These are phyloP conservation scores for Pecten maximus DNA, from an alignment of 2,888 invertebrate genomes.

Conservation along the genomic window DNA sequence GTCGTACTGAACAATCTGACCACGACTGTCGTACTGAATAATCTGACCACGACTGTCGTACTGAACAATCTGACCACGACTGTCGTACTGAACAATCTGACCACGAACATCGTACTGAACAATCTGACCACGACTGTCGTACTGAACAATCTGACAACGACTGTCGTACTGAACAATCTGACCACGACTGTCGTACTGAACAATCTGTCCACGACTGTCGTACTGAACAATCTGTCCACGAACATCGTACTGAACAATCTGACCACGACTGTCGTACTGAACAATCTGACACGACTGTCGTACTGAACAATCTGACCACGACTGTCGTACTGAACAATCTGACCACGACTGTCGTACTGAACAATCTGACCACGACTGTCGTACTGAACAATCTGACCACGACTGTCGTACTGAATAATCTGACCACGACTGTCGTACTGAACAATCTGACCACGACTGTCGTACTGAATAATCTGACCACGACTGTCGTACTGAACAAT, in stretches of 20 bases:
- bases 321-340: background rate
- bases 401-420: background rate
- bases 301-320: background rate
- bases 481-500: background rate
- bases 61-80: background rate
- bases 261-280: too few relatives aligned
- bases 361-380: background rate
- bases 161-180: background rate
- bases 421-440: background rate
- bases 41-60: too few relatives aligned
- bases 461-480: background rate
- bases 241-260: background rate
- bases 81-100: too few relatives aligned
- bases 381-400: background rate
- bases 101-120: too few relatives aligned
- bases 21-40: too few relatives aligned
- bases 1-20: too few relatives aligned
- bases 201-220: background rate
- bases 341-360: background rate
- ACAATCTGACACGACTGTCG: background rate
- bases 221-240: background rate
- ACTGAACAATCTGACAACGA: background rate
- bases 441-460: background rate
- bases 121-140: background rate
- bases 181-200: background rate